A percentile compares a stretch with the other conserved stretches of the same genome.
Evolutionary conservation across 2,888 invertebrate species (phyloP).

Genomic region (Gisinianus flammeolus): DNA sequence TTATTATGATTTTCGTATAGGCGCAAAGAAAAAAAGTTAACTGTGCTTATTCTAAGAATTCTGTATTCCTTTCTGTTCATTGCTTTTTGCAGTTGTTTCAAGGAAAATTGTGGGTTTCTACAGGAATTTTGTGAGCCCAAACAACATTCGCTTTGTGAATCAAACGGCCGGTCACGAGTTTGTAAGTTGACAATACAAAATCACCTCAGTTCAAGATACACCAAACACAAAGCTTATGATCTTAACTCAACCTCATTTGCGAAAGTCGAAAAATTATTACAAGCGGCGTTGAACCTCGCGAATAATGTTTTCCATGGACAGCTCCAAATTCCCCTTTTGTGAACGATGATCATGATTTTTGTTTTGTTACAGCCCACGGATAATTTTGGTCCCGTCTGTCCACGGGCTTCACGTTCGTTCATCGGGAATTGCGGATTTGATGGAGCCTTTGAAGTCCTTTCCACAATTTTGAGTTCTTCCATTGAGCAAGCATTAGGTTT

Average conservation of each 20-base stretch:
- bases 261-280: no score
- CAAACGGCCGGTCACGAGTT: constrained; percentile 23
- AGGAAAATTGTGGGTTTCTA: constrained; percentile 20
- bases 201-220: no score
- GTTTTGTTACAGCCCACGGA: constrained; percentile 20
- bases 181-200: constrained; percentile 18
- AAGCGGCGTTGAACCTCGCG: no score
- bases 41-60: background rate
- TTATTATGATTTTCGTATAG: background rate
- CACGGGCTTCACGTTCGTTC: background rate
- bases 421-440: constrained; percentile 22
- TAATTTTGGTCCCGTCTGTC: constrained; percentile 17
- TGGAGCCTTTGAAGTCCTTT: constrained; percentile 14
- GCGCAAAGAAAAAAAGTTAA: background rate
- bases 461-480: background rate
- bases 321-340: no score
- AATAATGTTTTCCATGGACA: no score
- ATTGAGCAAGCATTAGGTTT: background rate
- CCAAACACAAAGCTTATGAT: no score
- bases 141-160: background rate
- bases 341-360: no score
- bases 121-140: background rate
- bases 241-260: no score
- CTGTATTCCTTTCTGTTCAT: no score
- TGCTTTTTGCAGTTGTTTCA: constrained; percentile 9